A percentile compares a stretch with the other conserved stretches of the same genome.
These are phyloP conservation scores for Taxidea taxus DNA, from an alignment of 2,113 vertebrate species.

Conservation along the genomic window DNA sequence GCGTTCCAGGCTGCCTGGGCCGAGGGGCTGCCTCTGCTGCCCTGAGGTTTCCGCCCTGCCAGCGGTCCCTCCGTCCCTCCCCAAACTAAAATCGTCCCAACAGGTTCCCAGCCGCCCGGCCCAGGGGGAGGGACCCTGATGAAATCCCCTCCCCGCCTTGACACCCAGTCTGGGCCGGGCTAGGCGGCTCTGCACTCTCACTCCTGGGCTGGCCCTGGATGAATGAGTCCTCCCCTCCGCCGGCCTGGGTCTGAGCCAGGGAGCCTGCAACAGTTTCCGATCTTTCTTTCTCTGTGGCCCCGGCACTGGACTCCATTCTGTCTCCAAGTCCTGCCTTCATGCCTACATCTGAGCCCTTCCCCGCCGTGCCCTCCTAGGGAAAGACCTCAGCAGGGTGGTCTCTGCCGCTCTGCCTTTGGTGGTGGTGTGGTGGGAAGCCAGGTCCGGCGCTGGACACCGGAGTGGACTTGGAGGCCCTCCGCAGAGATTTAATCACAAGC, in stretches of 20 bases:
- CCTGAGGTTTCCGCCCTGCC: not conserved
- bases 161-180: not conserved
- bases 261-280: not conserved
- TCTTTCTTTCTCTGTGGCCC: not conserved
- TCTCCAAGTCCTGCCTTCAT: not conserved
- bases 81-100: not conserved
- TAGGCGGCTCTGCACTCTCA: not conserved
- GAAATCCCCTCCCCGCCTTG: constrained; percentile 58
- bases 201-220: constrained; percentile 48
- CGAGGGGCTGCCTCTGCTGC: not conserved
- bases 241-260: constrained; percentile 41
- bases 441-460: not conserved
- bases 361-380: not conserved
- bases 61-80: not conserved
- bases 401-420: not conserved
- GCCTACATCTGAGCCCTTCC: not conserved
- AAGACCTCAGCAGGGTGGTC: not conserved
- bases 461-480: not conserved
- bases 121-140: constrained; percentile 2
- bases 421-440: not conserved
- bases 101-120: constrained; percentile 4
- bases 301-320: not conserved
- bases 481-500: not conserved
- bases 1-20: not conserved
- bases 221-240: constrained; percentile 45